Evolutionary conservation across 1,140 invertebrate genomes (phyloP), one percentile per base, ranked within the genome.

Genomic region (Apis laboriosa): DNA sequence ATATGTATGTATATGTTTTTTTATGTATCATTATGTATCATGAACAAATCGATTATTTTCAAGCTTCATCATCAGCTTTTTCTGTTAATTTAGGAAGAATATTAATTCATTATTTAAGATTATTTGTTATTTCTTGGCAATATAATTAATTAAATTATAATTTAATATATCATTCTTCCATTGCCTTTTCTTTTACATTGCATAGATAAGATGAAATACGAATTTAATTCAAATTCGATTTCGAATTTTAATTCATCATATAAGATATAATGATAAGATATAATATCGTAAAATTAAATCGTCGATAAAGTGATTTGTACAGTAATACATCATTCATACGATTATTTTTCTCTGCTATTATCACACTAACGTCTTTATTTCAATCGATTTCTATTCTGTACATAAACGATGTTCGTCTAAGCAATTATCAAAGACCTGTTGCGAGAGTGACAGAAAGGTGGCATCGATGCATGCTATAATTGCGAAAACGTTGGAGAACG

Each of bases 131-230:
- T 9, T 17, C 12, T 13, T 17, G 24, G 13, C 67, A 55, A 21
- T 21, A 21, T 56, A 77, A 77, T 77, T 77, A 63, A 17, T n/a
- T 66, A 77, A 77, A 77, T 66, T 66, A 78, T 70, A 24, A 68
- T 78, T 49, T 68, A 70, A 21, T 9, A 12, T 3, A 15, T 15
- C 9, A 56, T 56, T 55, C 9, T 34, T 51, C 19, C 19, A 15
- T 43, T n/a, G 19, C 2, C n/a, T 15, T 71, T 71, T 55, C 53
- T 55, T 28, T n/a, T 71, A 9, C 9, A 28, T 55, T 49, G 15
- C 15, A 55, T 2, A 43, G 34, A 43, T 7, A 28, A 7, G 24
- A 17, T 13, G 19, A 49, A 55, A 53, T 9, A 2, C 15, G 15
- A 53, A 5, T 11, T 53, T 2, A 19, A 19, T 55, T 12, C n/a